Evolutionary conservation across 2,113 vertebrate species (phyloP), one percentile per base, ranked within the genome.

Genomic region (Lipophrys pholis): DNA sequence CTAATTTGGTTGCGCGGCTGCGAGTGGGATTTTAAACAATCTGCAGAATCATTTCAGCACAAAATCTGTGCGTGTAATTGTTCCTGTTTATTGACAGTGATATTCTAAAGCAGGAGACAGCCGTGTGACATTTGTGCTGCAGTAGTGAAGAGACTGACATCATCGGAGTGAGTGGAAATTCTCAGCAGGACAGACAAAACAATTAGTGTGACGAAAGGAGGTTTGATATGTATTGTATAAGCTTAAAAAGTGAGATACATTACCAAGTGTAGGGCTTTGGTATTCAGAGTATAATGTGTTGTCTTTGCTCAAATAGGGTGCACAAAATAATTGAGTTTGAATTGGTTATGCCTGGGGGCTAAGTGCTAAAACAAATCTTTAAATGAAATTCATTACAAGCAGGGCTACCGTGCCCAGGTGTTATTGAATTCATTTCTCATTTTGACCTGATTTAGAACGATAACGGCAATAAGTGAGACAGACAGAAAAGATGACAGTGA

Each of bases 291-390:
- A 61, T 87, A 85, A 85, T 81, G 69, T 90, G 88, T 89, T 92
- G 87, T 89, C 89, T 92, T 86, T 90, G 87, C 82, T 89, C 87
- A 86, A 87, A 88, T 73, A 69, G 85, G 87, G 74, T 45, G 56
- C 79, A 78, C 89, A 85, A 81, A 90, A 90, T 94, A 94, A 94
- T 94, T 92, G 93, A 93, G 91, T 93, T 94, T 93, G 87, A 92
- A 93, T 92, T 89, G 87, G 88, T 91, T 90, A 86, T 89, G 92
- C 92, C 89, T 80, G 73, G 82, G 21, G 90, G 93, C 91, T 92
- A 92, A 93, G 92, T 93, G 90, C 87, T 92, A 92, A 94, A 93
- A 92, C 90, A 90, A 93, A 93, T 93, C 90, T 91, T 94, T 92
- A 93, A 92, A 92, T 89, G 88, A 89, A 91, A 93, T 93, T 93